Percentiles rank a stretch among this genome's conserved stretches.
These are phyloP conservation scores for Caenorhabditis sulstoni DNA, from an alignment of 2,888 invertebrate species.

Conservation along the genomic window DNA sequence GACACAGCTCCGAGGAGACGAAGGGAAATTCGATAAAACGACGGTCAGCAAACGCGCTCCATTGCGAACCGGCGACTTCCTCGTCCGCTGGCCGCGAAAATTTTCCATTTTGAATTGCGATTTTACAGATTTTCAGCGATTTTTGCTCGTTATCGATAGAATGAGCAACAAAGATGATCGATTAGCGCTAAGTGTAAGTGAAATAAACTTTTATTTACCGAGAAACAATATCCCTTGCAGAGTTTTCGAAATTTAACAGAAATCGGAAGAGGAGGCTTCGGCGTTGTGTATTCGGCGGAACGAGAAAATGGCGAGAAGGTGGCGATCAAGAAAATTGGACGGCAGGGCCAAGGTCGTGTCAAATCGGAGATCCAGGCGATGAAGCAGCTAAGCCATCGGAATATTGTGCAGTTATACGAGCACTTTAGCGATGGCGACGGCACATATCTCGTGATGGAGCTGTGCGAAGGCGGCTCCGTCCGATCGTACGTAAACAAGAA, in stretches of 20 bases:
- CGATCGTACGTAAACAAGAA: constrained; percentile 56
- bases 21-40: constrained; percentile 26
- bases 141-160: constrained; percentile 21
- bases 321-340: constrained; percentile 58
- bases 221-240: constrained; percentile 18
- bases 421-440: constrained; percentile 51
- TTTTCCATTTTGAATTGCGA: background rate
- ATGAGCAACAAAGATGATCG: constrained; percentile 29
- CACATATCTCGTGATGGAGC: constrained; percentile 68
- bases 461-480: constrained; percentile 63
- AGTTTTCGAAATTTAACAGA: constrained; percentile 40
- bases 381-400: constrained; percentile 39
- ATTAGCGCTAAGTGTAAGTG: constrained; percentile 40
- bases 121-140: background rate
- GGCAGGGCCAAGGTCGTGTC: constrained; percentile 28
- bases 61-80: background rate
- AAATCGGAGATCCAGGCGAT: constrained; percentile 48
- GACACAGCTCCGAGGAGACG: background rate
- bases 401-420: constrained; percentile 61
- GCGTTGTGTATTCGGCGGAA: constrained; percentile 61
- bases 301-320: constrained; percentile 59
- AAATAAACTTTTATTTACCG: too few relatives aligned
- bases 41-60: constrained; percentile 24
- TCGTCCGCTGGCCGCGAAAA: background rate
- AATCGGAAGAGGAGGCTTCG: constrained; percentile 67